Evolutionary conservation across 2,888 invertebrate species (phyloP), one percentile per base, ranked within the genome.

Genomic region (Perizoma flavofasciatum): DNA sequence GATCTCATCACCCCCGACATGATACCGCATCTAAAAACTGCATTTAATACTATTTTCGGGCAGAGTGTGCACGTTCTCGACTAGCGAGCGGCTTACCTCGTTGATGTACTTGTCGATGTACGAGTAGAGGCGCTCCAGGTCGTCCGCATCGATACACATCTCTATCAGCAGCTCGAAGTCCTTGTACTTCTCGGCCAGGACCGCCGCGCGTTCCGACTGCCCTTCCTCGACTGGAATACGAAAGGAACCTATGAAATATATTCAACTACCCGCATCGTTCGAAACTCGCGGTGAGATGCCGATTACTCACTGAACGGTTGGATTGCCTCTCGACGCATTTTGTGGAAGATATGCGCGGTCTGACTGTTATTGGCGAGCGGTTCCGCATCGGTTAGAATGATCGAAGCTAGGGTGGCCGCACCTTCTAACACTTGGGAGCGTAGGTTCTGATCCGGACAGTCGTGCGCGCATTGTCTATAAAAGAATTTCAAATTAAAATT

Each of bases 121-220:
- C 0, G 67, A 49, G 65, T 76, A 78, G 4, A 91, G 79, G 0
- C 78, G 72, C 0, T 78, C 78, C 72, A 95, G 94, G 80, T 97
- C 96, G 55, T 95, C 91, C 0, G 94, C 95, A 48, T 92, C 85
- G 78, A 97, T 96, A 79, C 98, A 98, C 71, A 98, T 94, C 68
- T 95, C 91, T 40, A 98, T 94, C 49, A 98, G 87, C 46, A 96
- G 94, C 71, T 96, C 95, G 78, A 97, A 97, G 84, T 98, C 98
- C 45, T 94, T 92, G 87, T 97, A 98, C 85, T 98, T 98, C 86
- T 98, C 98, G 0, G 97, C 98, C 47, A 98, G 86, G 70, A 95
- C 94, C 0, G 96, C 95, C 6, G 97, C 98, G 59, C 95, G 94
- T 76, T 97, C 97, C 70, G 93, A 95, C 78, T 97, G 96, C 4